Evolutionary conservation across 2,888 invertebrate species (phyloP).

Genomic region (Hypercompe scribonia): DNA sequence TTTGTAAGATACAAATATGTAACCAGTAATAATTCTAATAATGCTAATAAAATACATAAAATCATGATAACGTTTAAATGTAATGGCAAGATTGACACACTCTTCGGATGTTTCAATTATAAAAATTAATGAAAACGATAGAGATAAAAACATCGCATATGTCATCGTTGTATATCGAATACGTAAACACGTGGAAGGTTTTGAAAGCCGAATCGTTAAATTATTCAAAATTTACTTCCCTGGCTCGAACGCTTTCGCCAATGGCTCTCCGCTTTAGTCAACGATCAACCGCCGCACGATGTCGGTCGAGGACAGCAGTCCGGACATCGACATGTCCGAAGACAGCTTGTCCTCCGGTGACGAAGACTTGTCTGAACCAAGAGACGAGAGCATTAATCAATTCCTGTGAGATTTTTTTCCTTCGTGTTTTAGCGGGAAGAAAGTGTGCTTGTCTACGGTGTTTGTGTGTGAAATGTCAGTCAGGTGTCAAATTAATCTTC

Average conservation of each 20-base stretch:
- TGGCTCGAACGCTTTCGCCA: constrained; percentile 54
- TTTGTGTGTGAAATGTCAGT: constrained; percentile 35
- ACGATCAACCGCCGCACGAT: constrained; percentile 62
- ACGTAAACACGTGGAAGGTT: constrained; percentile 49
- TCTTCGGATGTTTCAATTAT: constrained; percentile 21
- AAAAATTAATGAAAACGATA: constrained; percentile 27
- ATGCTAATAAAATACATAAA: constrained; percentile 26
- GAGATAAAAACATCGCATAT: constrained; percentile 33
- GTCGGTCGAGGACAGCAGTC: constrained; percentile 53
- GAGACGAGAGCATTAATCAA: constrained; percentile 50
- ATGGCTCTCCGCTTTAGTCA: constrained; percentile 59
- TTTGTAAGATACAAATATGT: neutral
- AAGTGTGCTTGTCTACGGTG: constrained; percentile 38
- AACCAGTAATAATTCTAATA: constrained; percentile 19
- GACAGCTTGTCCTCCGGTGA: constrained; percentile 72
- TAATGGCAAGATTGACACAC: constrained; percentile 40
- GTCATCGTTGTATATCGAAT: constrained; percentile 37
- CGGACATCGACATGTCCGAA: constrained; percentile 65
- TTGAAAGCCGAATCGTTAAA: constrained; percentile 60
- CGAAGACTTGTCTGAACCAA: constrained; percentile 13
- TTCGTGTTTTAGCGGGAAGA: constrained; percentile 38
- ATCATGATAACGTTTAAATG: constrained; percentile 5
- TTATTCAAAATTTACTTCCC: constrained; percentile 61
- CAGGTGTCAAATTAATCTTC: constrained; percentile 24
- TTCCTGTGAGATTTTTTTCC: constrained; percentile 64